phyloP scores from a whole-genome alignment of 2,797 vertebrate genomes.

The Sebastes oblongus region DNA sequence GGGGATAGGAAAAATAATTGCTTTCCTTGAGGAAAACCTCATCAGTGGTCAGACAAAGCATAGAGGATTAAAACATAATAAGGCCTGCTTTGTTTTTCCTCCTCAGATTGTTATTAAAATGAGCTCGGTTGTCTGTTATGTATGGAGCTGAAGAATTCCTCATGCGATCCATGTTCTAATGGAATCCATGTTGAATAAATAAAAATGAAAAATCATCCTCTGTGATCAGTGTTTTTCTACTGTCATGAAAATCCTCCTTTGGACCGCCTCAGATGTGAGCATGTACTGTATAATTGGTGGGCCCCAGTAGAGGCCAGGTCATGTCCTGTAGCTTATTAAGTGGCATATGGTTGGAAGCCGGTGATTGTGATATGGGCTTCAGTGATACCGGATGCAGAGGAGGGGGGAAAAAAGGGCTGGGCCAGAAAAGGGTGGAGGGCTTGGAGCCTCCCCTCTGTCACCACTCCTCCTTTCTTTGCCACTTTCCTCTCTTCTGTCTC shows the following conservation, averaged over 20 bases:
- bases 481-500: background rate
- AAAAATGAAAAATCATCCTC: conserved; percentile 2
- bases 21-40: conserved; percentile 80
- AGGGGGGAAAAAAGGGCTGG: background rate
- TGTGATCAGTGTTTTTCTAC: conserved; percentile 40
- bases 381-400: background rate
- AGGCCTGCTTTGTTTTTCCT: conserved; percentile 72
- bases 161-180: conserved; percentile 44
- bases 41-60: conserved; percentile 77
- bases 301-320: conserved; percentile 21
- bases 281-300: background rate
- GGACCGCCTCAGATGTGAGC: background rate
- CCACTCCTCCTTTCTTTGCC: background rate
- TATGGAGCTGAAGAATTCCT: conserved; percentile 50
- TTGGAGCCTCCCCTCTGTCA: background rate
- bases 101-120: conserved; percentile 77
- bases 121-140: conserved; percentile 47
- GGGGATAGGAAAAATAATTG: conserved; percentile 80
- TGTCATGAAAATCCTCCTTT: background rate
- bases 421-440: background rate
- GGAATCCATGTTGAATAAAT: conserved; percentile 46
- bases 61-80: conserved; percentile 78
- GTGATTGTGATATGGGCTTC: background rate
- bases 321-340: conserved; percentile 30
- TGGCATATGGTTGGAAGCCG: conserved; percentile 12